Evolutionary conservation across 2,888 invertebrate species (phyloP), one percentile per base, ranked within the genome.

Genomic region (Zelleria hepariella): DNA sequence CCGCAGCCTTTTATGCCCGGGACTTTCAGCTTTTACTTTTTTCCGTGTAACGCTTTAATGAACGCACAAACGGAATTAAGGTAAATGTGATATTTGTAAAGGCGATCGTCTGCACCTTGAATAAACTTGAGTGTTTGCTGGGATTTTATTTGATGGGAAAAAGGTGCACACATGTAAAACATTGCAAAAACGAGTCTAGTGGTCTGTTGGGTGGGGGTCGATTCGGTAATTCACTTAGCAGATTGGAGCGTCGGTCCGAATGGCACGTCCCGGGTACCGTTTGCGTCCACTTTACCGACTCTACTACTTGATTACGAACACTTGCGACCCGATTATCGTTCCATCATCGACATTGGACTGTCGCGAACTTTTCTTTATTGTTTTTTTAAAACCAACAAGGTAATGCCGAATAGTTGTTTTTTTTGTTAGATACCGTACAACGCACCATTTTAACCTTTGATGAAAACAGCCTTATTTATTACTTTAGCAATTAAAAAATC

Each of bases 201-300:
- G 32, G 32, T 42, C 32, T 42, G 32, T 42, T 10, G 32, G n/a
- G n/a, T n/a, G 32, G 10, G 27, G 3, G 27, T 32, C 21, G 32
- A 56, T 32, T 56, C 26, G 27, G 71, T 68, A 70, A 71, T 71
- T 71, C 70, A 71, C 70, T 71, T 70, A 68, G 71, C 64, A 66
- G 70, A 71, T 71, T 71, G 70, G 32, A 42, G 32, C 32, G 32
- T 42, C n/a, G n/a, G n/a, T n/a, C 32, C 32, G 32, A 42, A 15
- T 42, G 32, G 68, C 63, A 62, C 63, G 64, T 58, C 62, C 21
- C 63, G 63, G 59, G 27, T 61, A 63, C 55, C 60, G 56, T 60
- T 58, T 32, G 57, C 25, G 57, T 27, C 48, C 51, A 42, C 15
- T 52, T 23, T 48, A 51, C 51, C 5, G 32, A 20, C 21, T 26